Evolutionary conservation across 2,888 invertebrate species (phyloP).

Genomic region (Halocaridina rubra): DNA sequence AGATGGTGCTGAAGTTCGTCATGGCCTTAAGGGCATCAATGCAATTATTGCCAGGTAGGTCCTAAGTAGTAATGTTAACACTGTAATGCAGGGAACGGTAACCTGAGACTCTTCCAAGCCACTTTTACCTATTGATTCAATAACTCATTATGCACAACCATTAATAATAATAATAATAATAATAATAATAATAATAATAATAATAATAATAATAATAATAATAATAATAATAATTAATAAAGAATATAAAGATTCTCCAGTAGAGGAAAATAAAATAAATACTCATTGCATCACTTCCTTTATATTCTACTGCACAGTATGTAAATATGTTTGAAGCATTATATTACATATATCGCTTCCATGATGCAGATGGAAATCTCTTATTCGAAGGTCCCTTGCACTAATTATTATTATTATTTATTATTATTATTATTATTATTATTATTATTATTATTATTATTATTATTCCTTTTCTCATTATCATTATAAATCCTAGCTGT

Average conservation of each 20-base stretch:
- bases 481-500: no score
- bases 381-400: no score
- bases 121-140: neutral
- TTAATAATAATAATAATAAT: neutral
- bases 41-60: constrained; percentile 5
- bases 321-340: neutral
- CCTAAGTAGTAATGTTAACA: neutral
- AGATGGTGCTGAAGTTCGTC: neutral
- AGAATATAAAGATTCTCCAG: no score
- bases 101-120: neutral
- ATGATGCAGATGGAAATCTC: no score
- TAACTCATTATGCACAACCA: neutral
- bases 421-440: no score
- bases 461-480: no score
- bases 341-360: no score
- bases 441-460: no score
- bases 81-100: neutral
- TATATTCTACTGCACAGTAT: neutral
- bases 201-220: neutral
- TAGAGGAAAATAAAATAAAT: neutral
- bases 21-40: constrained; percentile 6
- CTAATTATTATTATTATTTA: no score
- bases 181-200: neutral
- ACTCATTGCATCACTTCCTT: neutral
- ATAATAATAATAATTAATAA: no score